phyloP scores from a whole-genome alignment of 2,888 invertebrate species.

The Danaus chrysippus region DNA sequence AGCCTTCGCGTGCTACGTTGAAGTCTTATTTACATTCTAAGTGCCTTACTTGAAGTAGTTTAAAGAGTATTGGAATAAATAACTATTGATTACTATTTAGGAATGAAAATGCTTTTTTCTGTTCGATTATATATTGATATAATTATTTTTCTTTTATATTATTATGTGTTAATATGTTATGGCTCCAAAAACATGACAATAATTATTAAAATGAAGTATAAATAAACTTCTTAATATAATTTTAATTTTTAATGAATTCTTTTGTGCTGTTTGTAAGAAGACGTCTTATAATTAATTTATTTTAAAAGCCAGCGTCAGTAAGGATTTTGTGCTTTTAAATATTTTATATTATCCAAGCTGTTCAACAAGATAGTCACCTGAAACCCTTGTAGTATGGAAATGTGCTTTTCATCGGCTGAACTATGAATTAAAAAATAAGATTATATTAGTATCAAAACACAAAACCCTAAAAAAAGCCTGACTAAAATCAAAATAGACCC shows the following conservation, averaged over 20 bases:
- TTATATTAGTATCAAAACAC: not conserved
- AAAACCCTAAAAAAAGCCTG: constrained; percentile 9
- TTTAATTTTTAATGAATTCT: no score
- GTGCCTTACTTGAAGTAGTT: not conserved
- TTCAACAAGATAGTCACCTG: constrained; percentile 25
- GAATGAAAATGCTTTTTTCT: not conserved
- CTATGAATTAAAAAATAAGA: no score
- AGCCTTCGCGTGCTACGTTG: constrained; percentile 21
- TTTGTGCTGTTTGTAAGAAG: not conserved
- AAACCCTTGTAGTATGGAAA: constrained; percentile 21
- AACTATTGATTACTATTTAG: not conserved
- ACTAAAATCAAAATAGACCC: no score
- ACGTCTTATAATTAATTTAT: not conserved
- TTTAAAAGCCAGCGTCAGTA: not conserved
- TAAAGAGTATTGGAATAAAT: not conserved
- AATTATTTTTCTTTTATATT: no score
- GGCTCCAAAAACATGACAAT: no score
- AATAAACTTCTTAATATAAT: no score
- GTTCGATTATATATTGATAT: no score
- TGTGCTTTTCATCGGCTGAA: constrained; percentile 10
- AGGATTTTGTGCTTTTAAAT: constrained; percentile 30
- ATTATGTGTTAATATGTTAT: no score
- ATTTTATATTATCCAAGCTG: constrained; percentile 19
- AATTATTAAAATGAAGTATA: no score
- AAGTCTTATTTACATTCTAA: constrained; percentile 1